Conservation (phyloP, 2,113 vertebrate species). For the Aplodontia rufa region DNA sequence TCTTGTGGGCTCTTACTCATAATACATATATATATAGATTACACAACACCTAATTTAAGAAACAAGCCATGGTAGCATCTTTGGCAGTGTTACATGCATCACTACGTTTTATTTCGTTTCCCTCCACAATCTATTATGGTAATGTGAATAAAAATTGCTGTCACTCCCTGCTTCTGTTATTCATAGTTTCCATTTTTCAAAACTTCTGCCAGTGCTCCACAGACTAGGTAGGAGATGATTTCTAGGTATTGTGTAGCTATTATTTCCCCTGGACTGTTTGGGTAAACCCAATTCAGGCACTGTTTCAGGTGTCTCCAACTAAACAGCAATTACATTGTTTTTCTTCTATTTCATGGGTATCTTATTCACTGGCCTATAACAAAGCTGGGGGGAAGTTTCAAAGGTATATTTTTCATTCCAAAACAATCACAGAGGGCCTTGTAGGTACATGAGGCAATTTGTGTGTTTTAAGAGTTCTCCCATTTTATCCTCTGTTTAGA, state of each 20-base stretch:
- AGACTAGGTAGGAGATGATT: neutral
- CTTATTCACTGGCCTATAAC: conserved; percentile 48
- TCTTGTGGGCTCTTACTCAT: neutral
- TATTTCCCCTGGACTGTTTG: conserved; percentile 25
- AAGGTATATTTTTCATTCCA: conserved; percentile 57
- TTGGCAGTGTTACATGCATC: conserved; percentile 59
- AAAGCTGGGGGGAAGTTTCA: conserved; percentile 48
- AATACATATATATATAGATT: neutral
- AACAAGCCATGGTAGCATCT: conserved; percentile 33
- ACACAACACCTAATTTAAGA: neutral
- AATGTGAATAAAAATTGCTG: neutral
- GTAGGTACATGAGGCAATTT: neutral
- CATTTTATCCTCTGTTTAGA: neutral
- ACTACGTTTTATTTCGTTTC: conserved; percentile 26
- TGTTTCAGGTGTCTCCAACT: conserved; percentile 48
- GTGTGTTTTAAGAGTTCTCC: neutral
- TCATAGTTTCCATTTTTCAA: neutral
- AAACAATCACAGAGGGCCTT: conserved; percentile 14
- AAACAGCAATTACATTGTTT: neutral
- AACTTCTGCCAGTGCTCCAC: neutral
- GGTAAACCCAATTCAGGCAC: neutral
- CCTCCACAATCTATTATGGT: conserved; percentile 44
- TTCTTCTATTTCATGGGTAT: conserved; percentile 37
- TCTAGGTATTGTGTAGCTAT: neutral
- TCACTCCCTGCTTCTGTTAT: neutral